Evolutionary conservation across 2,113 vertebrate genomes (phyloP).

Genomic region (Riparia riparia): DNA sequence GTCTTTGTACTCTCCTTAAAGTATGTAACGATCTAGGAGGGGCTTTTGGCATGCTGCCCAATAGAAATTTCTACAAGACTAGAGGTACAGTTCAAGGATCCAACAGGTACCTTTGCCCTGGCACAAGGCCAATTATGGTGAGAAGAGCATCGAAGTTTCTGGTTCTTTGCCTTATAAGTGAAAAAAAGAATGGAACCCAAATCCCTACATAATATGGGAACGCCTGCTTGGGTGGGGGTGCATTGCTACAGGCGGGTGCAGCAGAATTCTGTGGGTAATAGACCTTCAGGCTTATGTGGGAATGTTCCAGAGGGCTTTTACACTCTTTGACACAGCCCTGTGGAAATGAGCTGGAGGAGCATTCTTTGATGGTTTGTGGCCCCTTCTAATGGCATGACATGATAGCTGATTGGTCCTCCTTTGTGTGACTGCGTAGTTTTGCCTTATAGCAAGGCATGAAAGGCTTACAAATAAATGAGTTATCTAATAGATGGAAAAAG

Average conservation of each 20-base stretch:
- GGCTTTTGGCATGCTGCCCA: too few relatives aligned
- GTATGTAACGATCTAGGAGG: too few relatives aligned
- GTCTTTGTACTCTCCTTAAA: too few relatives aligned
- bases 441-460: neutral
- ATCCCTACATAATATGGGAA: too few relatives aligned
- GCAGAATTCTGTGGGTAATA: neutral
- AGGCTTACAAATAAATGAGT: neutral
- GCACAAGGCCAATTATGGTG: too few relatives aligned
- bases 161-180: too few relatives aligned
- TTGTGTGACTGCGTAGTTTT: neutral
- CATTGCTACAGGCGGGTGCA: neutral
- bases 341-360: neutral
- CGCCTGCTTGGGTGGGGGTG: too few relatives aligned
- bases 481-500: neutral
- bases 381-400: neutral
- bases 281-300: accelerated
- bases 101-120: too few relatives aligned
- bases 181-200: too few relatives aligned
- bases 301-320: neutral
- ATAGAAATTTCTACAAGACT: too few relatives aligned
- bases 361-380: neutral
- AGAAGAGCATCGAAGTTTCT: too few relatives aligned
- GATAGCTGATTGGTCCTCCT: neutral
- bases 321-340: neutral
- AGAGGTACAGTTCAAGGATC: too few relatives aligned